Evolutionary conservation across 2,797 vertebrate genomes (phyloP), one percentile per base, ranked within the genome.

Genomic region (Enteromius afrohamiltoni): DNA sequence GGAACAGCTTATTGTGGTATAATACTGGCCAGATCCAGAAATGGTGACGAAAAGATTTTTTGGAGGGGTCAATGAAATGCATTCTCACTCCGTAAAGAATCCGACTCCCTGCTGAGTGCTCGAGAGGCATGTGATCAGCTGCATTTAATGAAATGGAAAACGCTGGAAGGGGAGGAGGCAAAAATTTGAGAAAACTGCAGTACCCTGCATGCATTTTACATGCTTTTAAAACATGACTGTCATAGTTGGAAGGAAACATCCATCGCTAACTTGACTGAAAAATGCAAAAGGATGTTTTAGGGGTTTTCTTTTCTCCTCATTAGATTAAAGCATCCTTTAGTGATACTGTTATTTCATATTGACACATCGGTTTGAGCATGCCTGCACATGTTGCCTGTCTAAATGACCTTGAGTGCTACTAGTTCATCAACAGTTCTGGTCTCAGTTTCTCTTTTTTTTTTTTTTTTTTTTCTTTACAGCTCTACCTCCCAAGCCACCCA

Each of bases 401-500:
- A 80, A 87, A 84, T 83, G 77, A 68, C 84, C 53, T 86, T 86
- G 67, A 80, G 21, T 79, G 13, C 47, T 69, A 31, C 26, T 19
- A 8, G 77, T 76, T 34, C 60, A 47, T 53, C 76, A 85, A 77
- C 79, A 71, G 83, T 87, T 91, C 42, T 87, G 3, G 3, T 64
- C 37, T 37, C 70, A 74, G 83, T 62, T 71, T 69, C 87, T 84
- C n/a, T 85, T 73, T 64, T 60, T 85, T 45, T 42, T 42, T 31
- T 31, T 31, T 4, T 42, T 9, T 42, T 10, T 10, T 47, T 11
- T 69, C 87, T 84, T 29, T 49, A 65, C 94, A 99, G 98, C 98
- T 92, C 93, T 98, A 95, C 98, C 98, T 96, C 98, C 98, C 77
- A 99, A 99, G 89, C 98, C 98, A 91, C 96, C 97, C 16, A 99